Conservation (phyloP, 2,113 vertebrate genomes). For the Orthonyx spaldingii region DNA sequence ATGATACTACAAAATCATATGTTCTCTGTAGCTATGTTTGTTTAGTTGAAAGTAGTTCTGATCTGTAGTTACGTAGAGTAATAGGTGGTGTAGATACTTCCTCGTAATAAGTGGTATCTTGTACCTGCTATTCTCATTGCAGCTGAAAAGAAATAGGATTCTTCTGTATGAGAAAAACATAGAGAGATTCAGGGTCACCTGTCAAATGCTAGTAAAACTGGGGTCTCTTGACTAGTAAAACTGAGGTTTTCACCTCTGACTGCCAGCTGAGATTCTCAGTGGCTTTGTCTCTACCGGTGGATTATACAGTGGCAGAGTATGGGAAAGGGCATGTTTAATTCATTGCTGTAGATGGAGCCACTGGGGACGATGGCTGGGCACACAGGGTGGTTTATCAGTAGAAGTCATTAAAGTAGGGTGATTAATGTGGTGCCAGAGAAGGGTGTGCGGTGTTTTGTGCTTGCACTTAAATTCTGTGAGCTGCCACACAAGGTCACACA, state of each 20-base stretch:
- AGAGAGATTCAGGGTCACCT: neutral
- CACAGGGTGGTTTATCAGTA: neutral
- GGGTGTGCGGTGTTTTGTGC: neutral
- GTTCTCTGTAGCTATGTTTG: neutral
- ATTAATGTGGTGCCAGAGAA: neutral
- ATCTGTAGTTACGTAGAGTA: neutral
- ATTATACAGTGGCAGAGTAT: neutral
- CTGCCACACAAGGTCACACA: neutral
- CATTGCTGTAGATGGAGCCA: neutral
- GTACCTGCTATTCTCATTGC: neutral
- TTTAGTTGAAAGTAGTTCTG: neutral
- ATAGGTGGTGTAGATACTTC: neutral
- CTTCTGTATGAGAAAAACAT: neutral
- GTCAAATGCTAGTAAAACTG: neutral
- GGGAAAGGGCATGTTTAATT: neutral
- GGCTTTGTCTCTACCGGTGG: neutral
- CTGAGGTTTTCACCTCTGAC: neutral
- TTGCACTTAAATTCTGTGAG: neutral
- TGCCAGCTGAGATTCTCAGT: neutral
- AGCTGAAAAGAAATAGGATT: neutral
- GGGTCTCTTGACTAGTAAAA: neutral
- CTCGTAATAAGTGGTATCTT: neutral
- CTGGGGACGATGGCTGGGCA: neutral
- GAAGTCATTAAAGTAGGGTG: neutral
- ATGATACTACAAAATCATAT: constrained; percentile 24